Evolutionary conservation across 2,888 invertebrate genomes (phyloP).

Genomic region (Ganaspis brasiliensis): DNA sequence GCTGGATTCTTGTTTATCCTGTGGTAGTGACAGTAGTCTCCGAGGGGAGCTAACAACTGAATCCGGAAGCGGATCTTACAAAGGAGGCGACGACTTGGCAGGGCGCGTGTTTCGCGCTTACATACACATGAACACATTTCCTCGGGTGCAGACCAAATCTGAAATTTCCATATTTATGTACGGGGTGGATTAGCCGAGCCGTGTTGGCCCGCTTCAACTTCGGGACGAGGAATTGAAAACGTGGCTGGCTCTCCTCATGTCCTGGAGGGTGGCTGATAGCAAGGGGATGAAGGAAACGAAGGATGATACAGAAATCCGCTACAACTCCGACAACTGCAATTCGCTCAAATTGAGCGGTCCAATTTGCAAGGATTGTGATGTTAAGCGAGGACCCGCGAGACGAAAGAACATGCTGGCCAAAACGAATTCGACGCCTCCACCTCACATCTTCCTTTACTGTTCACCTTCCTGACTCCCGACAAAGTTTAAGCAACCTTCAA

Average conservation of each 20-base stretch:
- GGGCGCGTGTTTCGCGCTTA: slow-evolving; percentile 32
- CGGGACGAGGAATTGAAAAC: slow-evolving; percentile 59
- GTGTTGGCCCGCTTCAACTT: slow-evolving; percentile 40
- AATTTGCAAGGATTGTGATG: slow-evolving; percentile 74
- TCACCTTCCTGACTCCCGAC: background rate
- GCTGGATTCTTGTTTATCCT: slow-evolving; percentile 42
- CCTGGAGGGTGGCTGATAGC: slow-evolving; percentile 22
- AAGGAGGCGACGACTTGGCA: slow-evolving; percentile 41
- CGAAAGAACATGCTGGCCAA: slow-evolving; percentile 29
- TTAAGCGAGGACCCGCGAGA: slow-evolving; percentile 63
- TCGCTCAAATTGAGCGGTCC: slow-evolving; percentile 73
- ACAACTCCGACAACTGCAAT: slow-evolving; percentile 63
- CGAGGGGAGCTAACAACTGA: slow-evolving; percentile 30
- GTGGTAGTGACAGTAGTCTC: slow-evolving; percentile 39
- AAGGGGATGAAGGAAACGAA: slow-evolving; percentile 46
- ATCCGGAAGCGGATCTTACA: slow-evolving; percentile 36
- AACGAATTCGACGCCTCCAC: slow-evolving; percentile 2
- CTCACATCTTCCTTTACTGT: background rate
- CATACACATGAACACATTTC: slow-evolving; percentile 41
- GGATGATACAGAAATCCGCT: slow-evolving; percentile 51
- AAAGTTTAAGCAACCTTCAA: slow-evolving; percentile 24
- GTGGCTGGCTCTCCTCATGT: slow-evolving; percentile 44
- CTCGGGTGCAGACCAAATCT: slow-evolving; percentile 10
- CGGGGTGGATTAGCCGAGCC: slow-evolving; percentile 56
- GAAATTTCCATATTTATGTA: slow-evolving; percentile 60